Base-by-base conservation (phyloP, 2,888 invertebrate genomes). In the Exephanes ischioxanthus region DNA sequence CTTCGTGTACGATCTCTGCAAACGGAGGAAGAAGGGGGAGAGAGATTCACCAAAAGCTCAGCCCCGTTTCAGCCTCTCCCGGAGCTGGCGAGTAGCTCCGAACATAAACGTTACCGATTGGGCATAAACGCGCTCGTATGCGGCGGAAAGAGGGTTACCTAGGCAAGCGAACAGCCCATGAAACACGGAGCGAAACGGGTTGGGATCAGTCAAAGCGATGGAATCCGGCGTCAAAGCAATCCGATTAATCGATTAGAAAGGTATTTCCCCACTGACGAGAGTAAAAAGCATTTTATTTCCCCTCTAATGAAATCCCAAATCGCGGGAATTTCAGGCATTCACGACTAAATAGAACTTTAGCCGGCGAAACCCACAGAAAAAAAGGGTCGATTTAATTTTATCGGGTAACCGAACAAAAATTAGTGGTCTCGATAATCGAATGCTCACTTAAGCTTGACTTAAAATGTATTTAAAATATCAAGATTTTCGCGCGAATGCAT, bases 1-100 rank as follows among this genome's bases (percentile, higher is more conserved):
- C 81, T 81, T 81, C 55, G 71, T 70, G 45, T 53, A 51, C 67
- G 76, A 66, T 75, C 51, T n/a, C 58, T 76, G 58, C 68, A 72
- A 67, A 71, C 61, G 19, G 80, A 68, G 41, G 76, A 45, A 55
- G 55, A 55, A 9, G 66, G 9, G 58, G n/a, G 55, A 61, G 37
- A 26, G 68, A 72, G 68, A 72, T 83, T 83, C 30, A 61, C 41
- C 53, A 41, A 19, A 53, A 76, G 61, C 45, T 72, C 55, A 53
- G 41, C 67, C 33, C n/a, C 7, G 22, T 48, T 70, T 76, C 71
- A 70, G 37, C 67, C 67, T 45, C 45, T 73, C 3, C 67, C 58
- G 3, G 11, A 53, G 53, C 53, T 75, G 30, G 63, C 55, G 30
- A 73, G 61, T 37, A 51, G 61, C 51, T 19, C 26, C 45, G 26